Percentiles rank a stretch among this genome's conserved stretches.
These are phyloP conservation scores for Eclectus roratus DNA, from an alignment of 2,113 vertebrate species.

Conservation along the genomic window DNA sequence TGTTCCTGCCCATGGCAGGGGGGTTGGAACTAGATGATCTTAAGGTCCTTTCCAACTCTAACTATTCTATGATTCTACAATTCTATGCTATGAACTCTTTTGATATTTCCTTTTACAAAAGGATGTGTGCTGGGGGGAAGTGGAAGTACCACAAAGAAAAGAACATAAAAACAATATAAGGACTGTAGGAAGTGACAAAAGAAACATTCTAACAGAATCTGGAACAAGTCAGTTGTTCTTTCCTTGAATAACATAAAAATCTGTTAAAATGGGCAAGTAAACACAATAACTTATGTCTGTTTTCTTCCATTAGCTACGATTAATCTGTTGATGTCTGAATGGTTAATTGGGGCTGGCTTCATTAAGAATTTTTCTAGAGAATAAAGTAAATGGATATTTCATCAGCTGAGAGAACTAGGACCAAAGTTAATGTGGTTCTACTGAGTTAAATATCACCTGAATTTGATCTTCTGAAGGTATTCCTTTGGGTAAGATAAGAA, in stretches of 20 bases:
- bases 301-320: not conserved
- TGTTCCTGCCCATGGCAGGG: no score
- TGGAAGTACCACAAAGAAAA: not conserved
- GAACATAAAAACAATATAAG: not conserved
- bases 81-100: not conserved
- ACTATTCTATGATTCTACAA: no score
- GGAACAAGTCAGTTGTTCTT: not conserved
- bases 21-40: no score
- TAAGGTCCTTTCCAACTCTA: no score
- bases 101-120: not conserved
- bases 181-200: not conserved
- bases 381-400: not conserved
- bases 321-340: not conserved
- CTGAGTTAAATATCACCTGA: not conserved
- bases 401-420: not conserved
- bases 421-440: not conserved
- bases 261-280: not conserved
- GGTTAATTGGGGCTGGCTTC: not conserved
- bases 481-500: not conserved
- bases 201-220: not conserved
- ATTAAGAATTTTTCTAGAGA: not conserved
- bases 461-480: not conserved
- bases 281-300: not conserved
- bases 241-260: not conserved
- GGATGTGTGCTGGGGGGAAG: not conserved